phyloP scores from a whole-genome alignment of 2,888 invertebrate species.

The Hylaea fasciaria region DNA sequence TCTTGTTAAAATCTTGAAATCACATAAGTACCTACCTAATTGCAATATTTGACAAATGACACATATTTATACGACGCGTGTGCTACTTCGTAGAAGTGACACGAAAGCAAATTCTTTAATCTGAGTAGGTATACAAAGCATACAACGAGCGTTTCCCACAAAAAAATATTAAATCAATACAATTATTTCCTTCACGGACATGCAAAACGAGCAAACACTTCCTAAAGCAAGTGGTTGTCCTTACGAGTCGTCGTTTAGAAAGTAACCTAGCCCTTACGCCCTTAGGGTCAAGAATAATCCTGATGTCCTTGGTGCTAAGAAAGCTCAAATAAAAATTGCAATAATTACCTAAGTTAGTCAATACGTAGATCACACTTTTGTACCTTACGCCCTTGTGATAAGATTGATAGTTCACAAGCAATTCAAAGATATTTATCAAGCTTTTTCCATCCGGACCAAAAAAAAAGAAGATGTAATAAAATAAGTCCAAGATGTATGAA shows the following conservation, averaged over 20 bases:
- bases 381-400: background rate
- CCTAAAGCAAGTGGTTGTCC: background rate
- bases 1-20: no score
- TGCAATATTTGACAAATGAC: no score
- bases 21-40: no score
- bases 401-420: background rate
- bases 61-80: no score
- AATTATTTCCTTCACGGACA: background rate
- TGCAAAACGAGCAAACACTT: background rate
- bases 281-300: background rate
- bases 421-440: background rate
- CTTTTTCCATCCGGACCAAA: conserved; percentile 16
- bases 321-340: background rate
- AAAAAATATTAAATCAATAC: no score
- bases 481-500: conserved; percentile 13
- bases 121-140: no score
- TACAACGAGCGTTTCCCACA: no score
- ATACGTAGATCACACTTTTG: background rate
- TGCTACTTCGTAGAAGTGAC: no score
- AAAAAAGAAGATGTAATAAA: no score
- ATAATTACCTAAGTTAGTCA: background rate
- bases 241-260: background rate
- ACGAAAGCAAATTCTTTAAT: no score
- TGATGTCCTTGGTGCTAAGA: background rate
- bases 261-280: background rate